Conservation (phyloP, 1,140 invertebrate species). For the Metaphire vulgaris region DNA sequence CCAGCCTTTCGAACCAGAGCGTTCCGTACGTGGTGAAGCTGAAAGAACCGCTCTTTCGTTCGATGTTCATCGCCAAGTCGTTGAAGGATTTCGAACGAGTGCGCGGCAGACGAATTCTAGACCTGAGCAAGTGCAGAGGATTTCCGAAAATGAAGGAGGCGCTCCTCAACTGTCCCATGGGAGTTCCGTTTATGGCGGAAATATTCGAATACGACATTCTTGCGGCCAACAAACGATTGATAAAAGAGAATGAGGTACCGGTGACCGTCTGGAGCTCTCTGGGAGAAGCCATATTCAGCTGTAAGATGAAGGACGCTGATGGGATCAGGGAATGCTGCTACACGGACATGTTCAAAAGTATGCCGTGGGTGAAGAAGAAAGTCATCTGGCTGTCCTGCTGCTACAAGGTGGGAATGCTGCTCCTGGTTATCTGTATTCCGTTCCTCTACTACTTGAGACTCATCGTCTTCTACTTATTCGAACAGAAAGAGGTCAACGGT, state of each 20-base stretch:
- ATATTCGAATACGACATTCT: constrained; percentile 27
- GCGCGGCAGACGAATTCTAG: constrained; percentile 17
- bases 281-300: constrained; percentile 20
- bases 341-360: constrained; percentile 19
- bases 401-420: constrained; percentile 33
- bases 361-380: not conserved
- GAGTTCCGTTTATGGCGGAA: constrained; percentile 11
- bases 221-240: constrained; percentile 23
- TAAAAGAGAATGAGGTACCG: constrained; percentile 29
- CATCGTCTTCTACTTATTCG: constrained; percentile 44
- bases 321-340: constrained; percentile 24
- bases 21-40: constrained; percentile 29
- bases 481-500: constrained; percentile 37
- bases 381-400: constrained; percentile 21
- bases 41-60: constrained; percentile 27
- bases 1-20: constrained; percentile 23
- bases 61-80: constrained; percentile 5
- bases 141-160: constrained; percentile 25
- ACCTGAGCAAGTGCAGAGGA: constrained; percentile 16
- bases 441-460: constrained; percentile 43
- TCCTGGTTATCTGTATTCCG: constrained; percentile 40
- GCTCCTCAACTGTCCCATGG: not conserved
- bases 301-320: constrained; percentile 10
- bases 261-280: constrained; percentile 15
- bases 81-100: constrained; percentile 9